phyloP scores from a whole-genome alignment of 2,113 vertebrate genomes.

The Okapia johnstoni region DNA sequence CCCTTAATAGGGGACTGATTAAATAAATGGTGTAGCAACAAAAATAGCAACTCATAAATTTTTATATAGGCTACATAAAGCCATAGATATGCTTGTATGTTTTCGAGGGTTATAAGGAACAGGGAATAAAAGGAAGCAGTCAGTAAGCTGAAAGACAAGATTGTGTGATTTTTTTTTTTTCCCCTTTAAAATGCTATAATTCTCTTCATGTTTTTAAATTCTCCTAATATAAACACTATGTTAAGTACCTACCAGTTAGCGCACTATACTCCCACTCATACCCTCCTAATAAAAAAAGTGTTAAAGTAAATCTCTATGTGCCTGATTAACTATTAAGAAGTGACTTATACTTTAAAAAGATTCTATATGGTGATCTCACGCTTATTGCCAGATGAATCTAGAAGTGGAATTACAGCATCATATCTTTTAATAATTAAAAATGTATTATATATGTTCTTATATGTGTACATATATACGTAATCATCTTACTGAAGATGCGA shows the following conservation, averaged over 20 bases:
- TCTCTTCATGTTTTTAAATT: not conserved
- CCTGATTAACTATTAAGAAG: not conserved
- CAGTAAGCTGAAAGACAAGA: not conserved
- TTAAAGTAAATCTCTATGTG: not conserved
- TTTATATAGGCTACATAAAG: not conserved
- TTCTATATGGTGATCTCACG: not conserved
- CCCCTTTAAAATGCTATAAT: not conserved
- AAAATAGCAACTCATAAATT: not conserved
- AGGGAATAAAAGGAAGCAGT: not conserved
- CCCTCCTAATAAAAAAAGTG: not conserved
- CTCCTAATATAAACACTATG: not conserved
- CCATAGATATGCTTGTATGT: not conserved
- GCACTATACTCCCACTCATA: not conserved
- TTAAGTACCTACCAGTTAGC: not conserved
- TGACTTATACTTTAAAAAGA: not conserved
- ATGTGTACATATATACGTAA: not conserved
- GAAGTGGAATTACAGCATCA: not conserved
- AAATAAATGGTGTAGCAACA: not conserved
- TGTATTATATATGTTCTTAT: not conserved
- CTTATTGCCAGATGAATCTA: not conserved
- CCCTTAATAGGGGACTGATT: not conserved
- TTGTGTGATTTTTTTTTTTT: not conserved
- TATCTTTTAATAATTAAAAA: not conserved
- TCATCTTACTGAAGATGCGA: not conserved
- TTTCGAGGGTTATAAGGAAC: not conserved